Base-by-base conservation (phyloP, 2,113 vertebrate genomes). In the Formicarius rufipectus region DNA sequence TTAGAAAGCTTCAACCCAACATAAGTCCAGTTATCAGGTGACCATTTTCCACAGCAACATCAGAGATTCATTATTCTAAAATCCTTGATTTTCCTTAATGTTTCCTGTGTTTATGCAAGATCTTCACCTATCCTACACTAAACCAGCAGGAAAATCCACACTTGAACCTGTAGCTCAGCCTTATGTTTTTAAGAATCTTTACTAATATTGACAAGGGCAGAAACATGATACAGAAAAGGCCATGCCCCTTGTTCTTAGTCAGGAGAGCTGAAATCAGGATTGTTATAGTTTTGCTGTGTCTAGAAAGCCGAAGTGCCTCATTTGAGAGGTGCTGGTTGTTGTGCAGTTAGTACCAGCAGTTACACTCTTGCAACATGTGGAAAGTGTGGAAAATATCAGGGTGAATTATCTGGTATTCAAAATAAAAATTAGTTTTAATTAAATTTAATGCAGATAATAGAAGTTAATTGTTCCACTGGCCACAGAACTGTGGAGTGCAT, bases 391-490 rank as follows among this genome's bases (percentile, higher is more conserved):
- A 59, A 90, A 52, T 77, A 91, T 37, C 56, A 67, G 50, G 25
- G 30, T 50, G 55, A 93, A 69, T 74, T 82, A 73, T 85, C 30
- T 93, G 58, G 4, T 79, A 39, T 59, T 90, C 4, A 2, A 31
- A 42, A 89, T 17, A 76, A 89, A 93, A 83, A 90, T 59, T 80
- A 84, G 27, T 71, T 90, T 80, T 84, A 63, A 90, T 88, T 84
- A 81, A 59, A 74, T 94, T 86, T 84, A 64, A 73, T 83, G 53
- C 42, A 63, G 22, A 69, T 52, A 67, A 71, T 40, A 53, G 40
- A 62, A 85, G 91, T 88, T 37, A 93, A 81, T 77, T 72, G 58
- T 93, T 92, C 66, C 39, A n/a, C 50, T 84, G 87, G 68, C 59
- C 79, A 81, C 56, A 50, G 64, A 60, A 77, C n/a, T 39, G 72